Percentiles rank a stretch among this genome's conserved stretches.
These are phyloP conservation scores for Nomada flava DNA, from an alignment of 2,888 invertebrate genomes.

Conservation along the genomic window DNA sequence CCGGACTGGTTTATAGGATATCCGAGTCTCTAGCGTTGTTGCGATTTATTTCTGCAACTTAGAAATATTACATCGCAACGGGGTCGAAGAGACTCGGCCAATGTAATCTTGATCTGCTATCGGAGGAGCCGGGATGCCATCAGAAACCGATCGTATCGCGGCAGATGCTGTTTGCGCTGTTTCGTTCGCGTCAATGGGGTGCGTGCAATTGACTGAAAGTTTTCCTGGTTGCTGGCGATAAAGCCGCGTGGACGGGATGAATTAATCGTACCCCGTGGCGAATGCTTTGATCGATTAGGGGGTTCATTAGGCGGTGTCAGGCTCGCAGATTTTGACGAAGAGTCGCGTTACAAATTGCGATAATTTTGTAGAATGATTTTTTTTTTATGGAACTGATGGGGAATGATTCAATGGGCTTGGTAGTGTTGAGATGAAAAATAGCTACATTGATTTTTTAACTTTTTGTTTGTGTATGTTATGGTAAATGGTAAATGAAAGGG, in stretches of 20 bases:
- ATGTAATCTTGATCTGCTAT: constrained; percentile 61
- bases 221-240: background rate
- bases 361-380: no score
- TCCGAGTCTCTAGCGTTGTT: constrained; percentile 53
- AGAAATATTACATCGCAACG: constrained; percentile 67
- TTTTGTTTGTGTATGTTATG: no score
- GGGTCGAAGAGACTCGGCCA: constrained; percentile 39
- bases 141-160: constrained; percentile 47
- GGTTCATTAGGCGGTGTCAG: background rate
- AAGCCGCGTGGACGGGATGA: background rate
- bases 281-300: background rate
- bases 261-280: constrained; percentile 2
- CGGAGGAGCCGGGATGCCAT: constrained; percentile 17
- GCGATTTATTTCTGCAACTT: constrained; percentile 70
- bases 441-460: no score
- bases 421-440: no score
- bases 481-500: background rate
- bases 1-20: constrained; percentile 60
- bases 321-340: no score
- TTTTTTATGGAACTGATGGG: no score
- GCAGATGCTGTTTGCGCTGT: constrained; percentile 27
- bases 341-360: no score
- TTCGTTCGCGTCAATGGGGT: constrained; percentile 10
- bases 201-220: constrained; percentile 1
- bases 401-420: no score